Evolutionary conservation across 2,888 invertebrate genomes (phyloP), one percentile per base, ranked within the genome.

Genomic region (Patella pellucida): DNA sequence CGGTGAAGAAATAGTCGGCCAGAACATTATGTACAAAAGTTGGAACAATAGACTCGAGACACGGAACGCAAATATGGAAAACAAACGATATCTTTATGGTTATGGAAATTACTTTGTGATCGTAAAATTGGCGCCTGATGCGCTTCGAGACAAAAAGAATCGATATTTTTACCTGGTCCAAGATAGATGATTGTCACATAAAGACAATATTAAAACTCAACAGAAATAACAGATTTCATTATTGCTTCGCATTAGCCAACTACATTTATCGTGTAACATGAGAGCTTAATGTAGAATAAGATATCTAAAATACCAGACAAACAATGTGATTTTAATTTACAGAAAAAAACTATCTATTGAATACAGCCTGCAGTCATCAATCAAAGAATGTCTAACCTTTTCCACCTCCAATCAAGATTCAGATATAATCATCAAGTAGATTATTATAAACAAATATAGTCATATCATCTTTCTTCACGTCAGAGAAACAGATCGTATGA

Each of bases 31-130:
- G 14, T 62, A 62, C 62, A 23, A 62, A 62, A 62, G 19, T 62
- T 62, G 62, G 23, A 62, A 62, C 62, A 62, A 62, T 62, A 23
- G 23, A 23, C 62, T 19, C 62, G 62, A 62, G 62, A 62, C 62
- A 62, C 62, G 62, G 62, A 62, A 62, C 62, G 62, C 62, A 62
- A 62, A 62, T 62, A 62, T 62, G 23, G 62, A 62, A 62, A 23
- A 23, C 19, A 62, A 62, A 62, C 23, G 62, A 62, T 23, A 62
- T 62, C 62, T 62, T 62, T 23, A 62, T 62, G 62, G 23, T 62
- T 62, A 62, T 62, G 62, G 62, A 62, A 62, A 62, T 62, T 62
- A 62, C 62, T 62, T 62, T 62, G 62, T 62, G 62, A 23, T 62
- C 14, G 62, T 62, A 62, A 62, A 62, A 23, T 23, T 23, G 62